phyloP scores from a whole-genome alignment of 2,888 invertebrate genomes.

The Dynastes grantii region DNA sequence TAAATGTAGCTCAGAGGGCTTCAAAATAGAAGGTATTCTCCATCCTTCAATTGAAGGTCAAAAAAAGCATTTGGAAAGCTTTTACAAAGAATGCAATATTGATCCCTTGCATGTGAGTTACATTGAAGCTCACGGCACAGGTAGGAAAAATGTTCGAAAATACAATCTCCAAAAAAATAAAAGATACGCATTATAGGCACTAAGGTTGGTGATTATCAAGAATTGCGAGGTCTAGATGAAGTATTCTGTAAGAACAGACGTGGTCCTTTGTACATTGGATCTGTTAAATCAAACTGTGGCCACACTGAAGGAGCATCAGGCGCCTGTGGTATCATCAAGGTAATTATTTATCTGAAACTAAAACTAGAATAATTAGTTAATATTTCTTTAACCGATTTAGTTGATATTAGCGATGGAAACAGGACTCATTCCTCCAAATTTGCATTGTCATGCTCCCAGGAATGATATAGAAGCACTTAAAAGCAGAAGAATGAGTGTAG shows the following conservation, averaged over 20 bases:
- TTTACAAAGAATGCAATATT: conserved; percentile 81
- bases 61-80: conserved; percentile 75
- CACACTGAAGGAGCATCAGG: conserved; percentile 93
- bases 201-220: conserved; percentile 92
- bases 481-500: conserved; percentile 79
- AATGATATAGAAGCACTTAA: conserved; percentile 76
- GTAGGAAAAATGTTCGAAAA: background rate
- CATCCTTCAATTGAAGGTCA: conserved; percentile 73
- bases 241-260: conserved; percentile 83
- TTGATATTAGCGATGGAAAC: conserved; percentile 74
- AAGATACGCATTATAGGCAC: conserved; percentile 67
- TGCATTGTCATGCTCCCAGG: conserved; percentile 76
- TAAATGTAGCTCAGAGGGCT: conserved; percentile 68
- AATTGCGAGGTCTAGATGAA: conserved; percentile 86
- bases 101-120: conserved; percentile 81
- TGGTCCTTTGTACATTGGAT: conserved; percentile 88
- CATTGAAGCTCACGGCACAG: conserved; percentile 80
- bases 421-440: conserved; percentile 87
- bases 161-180: background rate
- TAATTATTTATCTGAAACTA: conserved; percentile 58
- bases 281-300: conserved; percentile 95
- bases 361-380: too few relatives aligned
- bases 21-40: conserved; percentile 67
- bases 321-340: conserved; percentile 87
- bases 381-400: too few relatives aligned